phyloP scores from a whole-genome alignment of 53 echinoderm and acorn worm species.

The Astropecten irregularis region DNA sequence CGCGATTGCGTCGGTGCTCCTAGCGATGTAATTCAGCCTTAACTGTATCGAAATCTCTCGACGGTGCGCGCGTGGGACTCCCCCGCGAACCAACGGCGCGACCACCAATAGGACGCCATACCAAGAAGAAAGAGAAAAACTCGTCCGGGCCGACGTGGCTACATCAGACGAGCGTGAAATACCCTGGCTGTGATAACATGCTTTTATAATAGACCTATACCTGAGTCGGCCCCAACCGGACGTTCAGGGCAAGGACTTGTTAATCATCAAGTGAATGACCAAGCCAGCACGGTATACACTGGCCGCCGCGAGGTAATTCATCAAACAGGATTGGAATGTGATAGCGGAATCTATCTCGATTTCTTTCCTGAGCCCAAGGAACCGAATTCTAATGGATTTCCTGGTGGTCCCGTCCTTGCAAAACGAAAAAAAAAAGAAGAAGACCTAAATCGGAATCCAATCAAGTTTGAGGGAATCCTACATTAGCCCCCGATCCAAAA shows the following conservation, averaged over 20 bases:
- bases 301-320: neutral
- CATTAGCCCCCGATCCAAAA: slow-evolving; percentile 15
- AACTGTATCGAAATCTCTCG: too few relatives aligned
- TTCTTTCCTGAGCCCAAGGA: slow-evolving; percentile 22
- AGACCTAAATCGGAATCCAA: slow-evolving; percentile 17
- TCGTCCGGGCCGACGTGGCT: too few relatives aligned
- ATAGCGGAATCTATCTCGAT: slow-evolving; percentile 11
- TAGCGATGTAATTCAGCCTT: too few relatives aligned
- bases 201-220: too few relatives aligned
- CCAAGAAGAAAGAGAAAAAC: too few relatives aligned
- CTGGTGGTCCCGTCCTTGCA: neutral
- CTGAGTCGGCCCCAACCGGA: slow-evolving; percentile 24
- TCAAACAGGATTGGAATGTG: slow-evolving; percentile 40
- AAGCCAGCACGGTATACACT: neutral
- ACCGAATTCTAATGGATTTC: slow-evolving; percentile 15
- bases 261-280: neutral
- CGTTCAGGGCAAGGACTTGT: neutral
- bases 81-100: too few relatives aligned
- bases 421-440: neutral
- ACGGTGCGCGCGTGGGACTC: too few relatives aligned
- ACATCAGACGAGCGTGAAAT: too few relatives aligned
- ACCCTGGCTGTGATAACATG: too few relatives aligned
- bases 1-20: too few relatives aligned
- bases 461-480: slow-evolving; percentile 14
- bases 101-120: too few relatives aligned